Evolutionary conservation across 2,888 invertebrate species (phyloP).

Genomic region (Coelogynopora nodosa): DNA sequence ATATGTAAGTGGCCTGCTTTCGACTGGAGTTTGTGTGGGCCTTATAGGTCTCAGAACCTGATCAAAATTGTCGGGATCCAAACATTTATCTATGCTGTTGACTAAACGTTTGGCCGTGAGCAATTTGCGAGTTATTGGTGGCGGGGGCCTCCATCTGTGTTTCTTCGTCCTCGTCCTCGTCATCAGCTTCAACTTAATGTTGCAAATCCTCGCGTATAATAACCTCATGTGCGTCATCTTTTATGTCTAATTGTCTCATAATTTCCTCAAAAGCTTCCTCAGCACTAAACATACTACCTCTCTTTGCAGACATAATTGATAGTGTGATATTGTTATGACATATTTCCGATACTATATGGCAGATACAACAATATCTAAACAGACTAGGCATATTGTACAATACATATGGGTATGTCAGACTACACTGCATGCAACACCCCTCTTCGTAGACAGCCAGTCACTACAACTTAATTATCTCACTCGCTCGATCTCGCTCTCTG

Average conservation of each 20-base stretch:
- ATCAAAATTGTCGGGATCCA: neutral
- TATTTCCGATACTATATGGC: neutral
- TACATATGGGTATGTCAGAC: too few species aligned
- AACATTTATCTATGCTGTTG: conserved; percentile 19
- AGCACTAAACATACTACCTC: neutral
- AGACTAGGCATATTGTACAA: too few species aligned
- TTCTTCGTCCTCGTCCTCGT: neutral
- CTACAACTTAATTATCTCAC: too few species aligned
- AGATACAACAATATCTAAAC: neutral
- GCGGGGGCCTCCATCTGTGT: neutral
- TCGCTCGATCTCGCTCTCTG: too few species aligned
- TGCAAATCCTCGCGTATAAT: neutral
- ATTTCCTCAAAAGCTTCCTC: neutral
- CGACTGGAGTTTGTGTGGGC: neutral
- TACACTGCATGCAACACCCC: neutral
- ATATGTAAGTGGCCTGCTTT: neutral
- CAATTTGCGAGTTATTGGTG: neutral
- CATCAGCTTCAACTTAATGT: neutral
- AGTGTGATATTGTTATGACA: neutral
- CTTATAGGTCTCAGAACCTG: conserved; percentile 3
- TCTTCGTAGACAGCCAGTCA: too few species aligned
- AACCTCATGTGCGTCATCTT: neutral
- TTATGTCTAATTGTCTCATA: neutral
- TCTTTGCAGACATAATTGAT: neutral
- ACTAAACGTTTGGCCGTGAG: conserved; percentile 8